phyloP scores from a whole-genome alignment of 2,888 invertebrate genomes.

The Marasmarcha lunaedactyla region DNA sequence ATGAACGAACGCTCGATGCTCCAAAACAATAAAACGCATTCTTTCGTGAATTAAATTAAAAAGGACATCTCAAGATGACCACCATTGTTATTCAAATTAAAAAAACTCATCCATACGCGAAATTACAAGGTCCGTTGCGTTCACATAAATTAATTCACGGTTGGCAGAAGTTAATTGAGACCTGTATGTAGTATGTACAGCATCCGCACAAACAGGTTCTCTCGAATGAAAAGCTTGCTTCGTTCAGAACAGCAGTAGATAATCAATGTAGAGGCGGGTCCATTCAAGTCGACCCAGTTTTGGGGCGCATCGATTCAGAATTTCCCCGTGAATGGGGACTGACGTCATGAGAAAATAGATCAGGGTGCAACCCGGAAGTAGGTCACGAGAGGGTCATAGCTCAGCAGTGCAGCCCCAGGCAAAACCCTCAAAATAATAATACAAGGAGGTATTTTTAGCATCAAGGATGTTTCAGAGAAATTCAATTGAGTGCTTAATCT shows the following conservation, averaged over 20 bases:
- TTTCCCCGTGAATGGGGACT: conserved; percentile 53
- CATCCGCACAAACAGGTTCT: conserved; percentile 38
- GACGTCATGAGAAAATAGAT: conserved; percentile 60
- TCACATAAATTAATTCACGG: conserved; percentile 14
- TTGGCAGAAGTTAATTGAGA: conserved; percentile 24
- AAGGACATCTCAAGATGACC: no score
- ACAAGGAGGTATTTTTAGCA: conserved; percentile 9
- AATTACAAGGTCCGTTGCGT: no score
- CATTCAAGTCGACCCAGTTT: conserved; percentile 61
- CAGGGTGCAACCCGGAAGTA: conserved; percentile 47
- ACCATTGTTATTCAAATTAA: no score
- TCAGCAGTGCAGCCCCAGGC: conserved; percentile 21
- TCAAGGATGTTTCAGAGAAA: conserved; percentile 18
- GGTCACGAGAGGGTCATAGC: conserved; percentile 40
- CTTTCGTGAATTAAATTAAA: no score
- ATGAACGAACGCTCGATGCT: no score
- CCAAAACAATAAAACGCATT: no score
- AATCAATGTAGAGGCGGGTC: conserved; percentile 44
- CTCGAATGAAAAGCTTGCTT: neutral
- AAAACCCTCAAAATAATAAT: conserved; percentile 9
- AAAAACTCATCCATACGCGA: no score
- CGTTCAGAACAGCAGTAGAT: conserved; percentile 6
- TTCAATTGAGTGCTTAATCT: no score
- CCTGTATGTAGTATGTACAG: conserved; percentile 14
- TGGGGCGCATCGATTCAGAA: conserved; percentile 54